Percentiles rank a stretch among this genome's conserved stretches.
Conservation (phyloP, 2,797 vertebrate genomes). For the Alcedo atthis region DNA sequence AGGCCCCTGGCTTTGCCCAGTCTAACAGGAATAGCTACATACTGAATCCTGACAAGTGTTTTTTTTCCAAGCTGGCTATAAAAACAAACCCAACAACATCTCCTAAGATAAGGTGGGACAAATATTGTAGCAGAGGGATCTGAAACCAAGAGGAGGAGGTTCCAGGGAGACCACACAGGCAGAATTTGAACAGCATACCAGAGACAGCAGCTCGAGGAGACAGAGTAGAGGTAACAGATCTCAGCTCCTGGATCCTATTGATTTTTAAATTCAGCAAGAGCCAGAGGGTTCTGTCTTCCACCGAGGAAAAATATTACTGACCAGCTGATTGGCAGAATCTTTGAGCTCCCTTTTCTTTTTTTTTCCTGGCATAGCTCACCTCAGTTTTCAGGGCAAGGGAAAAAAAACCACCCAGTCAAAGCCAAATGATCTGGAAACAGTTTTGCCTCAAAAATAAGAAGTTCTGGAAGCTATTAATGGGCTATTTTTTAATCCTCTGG, state of each 20-base stretch:
- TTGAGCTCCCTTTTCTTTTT: neutral
- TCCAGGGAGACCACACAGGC: neutral
- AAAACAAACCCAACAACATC: neutral
- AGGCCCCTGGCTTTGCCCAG: neutral
- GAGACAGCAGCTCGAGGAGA: neutral
- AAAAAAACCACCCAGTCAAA: neutral
- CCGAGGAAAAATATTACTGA: neutral
- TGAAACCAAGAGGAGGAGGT: neutral
- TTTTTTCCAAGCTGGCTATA: neutral
- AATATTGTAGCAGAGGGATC: neutral
- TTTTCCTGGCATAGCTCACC: neutral
- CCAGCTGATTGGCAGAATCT: neutral
- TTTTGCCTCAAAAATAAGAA: neutral
- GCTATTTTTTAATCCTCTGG: neutral
- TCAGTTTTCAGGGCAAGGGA: neutral
- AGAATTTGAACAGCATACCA: neutral
- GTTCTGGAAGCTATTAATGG: neutral
- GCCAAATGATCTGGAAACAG: neutral
- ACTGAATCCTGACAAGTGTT: neutral
- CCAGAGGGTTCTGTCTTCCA: neutral
- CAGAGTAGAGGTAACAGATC: neutral
- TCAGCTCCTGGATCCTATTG: neutral
- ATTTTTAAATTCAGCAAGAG: neutral
- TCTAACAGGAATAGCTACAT: neutral
- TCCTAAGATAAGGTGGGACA: neutral